Base-by-base conservation (phyloP, 2,888 invertebrate species). In the Bugulina stolonifera region DNA sequence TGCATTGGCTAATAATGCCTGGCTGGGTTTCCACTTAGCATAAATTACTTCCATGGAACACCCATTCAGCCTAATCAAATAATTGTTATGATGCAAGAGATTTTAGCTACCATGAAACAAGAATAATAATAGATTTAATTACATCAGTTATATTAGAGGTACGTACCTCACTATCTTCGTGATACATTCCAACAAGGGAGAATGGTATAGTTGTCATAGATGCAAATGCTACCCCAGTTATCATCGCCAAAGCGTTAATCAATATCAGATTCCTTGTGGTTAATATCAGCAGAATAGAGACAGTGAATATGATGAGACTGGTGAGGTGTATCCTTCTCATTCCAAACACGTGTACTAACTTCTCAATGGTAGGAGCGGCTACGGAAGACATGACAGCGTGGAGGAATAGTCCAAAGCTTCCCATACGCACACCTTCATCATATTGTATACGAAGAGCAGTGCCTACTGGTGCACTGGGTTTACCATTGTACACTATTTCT, bases 131-230 rank as follows among this genome's bases (percentile, higher is more conserved):
- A 34, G 3, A 32, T 32, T 23, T 23, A 10, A 2, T 5, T 32
- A 18, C 22, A 43, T 52, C 23, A 14, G 43, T 10, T 52, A 52
- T 10, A 10, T 22, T 18, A 5, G 25, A 25, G 5, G 25, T 34
- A 73, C 88, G 88, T 86, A 95, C 96, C 87, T 90, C 91, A 80
- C 92, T 92, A 75, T 90, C 90, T 25, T 92, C 90, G 82, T 97
- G 96, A 83, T 97, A 97, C 82, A 93, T 92, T n/a, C 96, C 94
- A 54, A 97, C 90, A 72, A 97, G 87, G 71, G 96, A 87, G 81
- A 94, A 97, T 0, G 97, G 97, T 91, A 97, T 93, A 34, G 96
- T 97, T 84, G 96, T 96, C 54, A 97, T 87, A 0, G 96, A 96
- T 5, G 96, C 94, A 85, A 96, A 97, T 91, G 95, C 94, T 71